These are phyloP conservation scores for Tamandua tetradactyla DNA, from an alignment of 2,797 vertebrate species.

Conservation along the genomic window DNA sequence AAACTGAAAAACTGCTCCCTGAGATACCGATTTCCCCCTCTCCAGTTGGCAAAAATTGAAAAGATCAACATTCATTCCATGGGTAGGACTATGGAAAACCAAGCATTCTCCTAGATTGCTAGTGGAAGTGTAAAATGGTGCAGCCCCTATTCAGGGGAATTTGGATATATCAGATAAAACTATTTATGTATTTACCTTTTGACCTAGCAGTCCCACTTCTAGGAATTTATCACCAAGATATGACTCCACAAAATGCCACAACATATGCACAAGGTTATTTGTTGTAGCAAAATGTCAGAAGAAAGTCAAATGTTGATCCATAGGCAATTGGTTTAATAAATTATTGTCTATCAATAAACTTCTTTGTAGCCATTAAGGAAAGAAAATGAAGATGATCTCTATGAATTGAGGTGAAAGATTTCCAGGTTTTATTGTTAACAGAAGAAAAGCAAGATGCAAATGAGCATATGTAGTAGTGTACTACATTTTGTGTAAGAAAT, in stretches of 20 bases:
- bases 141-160: neutral
- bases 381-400: neutral
- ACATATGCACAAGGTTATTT: neutral
- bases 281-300: neutral
- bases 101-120: neutral
- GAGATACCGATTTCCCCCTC: neutral
- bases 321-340: neutral
- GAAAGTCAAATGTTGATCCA: neutral
- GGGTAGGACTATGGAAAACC: neutral
- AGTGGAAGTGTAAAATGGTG: neutral
- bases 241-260: neutral
- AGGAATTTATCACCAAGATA: neutral
- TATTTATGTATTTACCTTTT: neutral
- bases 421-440: conserved; percentile 7
- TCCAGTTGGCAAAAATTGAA: neutral
- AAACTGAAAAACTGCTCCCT: neutral
- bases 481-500: neutral
- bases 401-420: neutral
- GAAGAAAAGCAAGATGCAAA: neutral
- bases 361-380: neutral
- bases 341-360: neutral
- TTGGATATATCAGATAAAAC: neutral
- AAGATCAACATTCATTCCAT: neutral
- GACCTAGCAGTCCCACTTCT: neutral
- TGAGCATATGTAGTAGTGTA: neutral